Base-by-base conservation (phyloP, 2,888 invertebrate species). In the Notodonta ziczac region DNA sequence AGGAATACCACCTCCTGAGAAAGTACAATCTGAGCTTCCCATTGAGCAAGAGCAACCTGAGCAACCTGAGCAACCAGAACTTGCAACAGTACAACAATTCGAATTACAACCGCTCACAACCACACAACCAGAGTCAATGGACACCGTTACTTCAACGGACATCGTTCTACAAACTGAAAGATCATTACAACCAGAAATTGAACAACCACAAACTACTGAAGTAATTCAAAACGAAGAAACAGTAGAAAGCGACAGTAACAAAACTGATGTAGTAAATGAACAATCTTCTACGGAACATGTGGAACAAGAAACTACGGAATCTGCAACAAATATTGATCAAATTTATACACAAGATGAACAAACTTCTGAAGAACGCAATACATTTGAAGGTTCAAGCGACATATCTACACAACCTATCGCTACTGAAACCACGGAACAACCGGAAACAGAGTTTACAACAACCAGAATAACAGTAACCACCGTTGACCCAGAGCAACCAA, bases 371-470 rank as follows among this genome's bases (percentile, higher is more conserved):
- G 24, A 60, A 60, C n/a, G 14, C 10, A 13, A 9, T 9, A n/a
- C 58, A 40, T 53, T 57, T 10, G 48, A 52, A n/a, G 7, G 50
- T 56, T 16, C 12, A 24, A 32, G 10, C 32, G 52, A 52, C 7
- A 48, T 12, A 24, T 24, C 24, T 48, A 48, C 16, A 16, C 50
- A 16, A 50, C 52, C 39, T 9, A 7, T 12, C 8, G n/a, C 39
- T n/a, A 48, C 50, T 10, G 7, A 32, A 55, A 46, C 58, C 1
- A 60, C 46, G 24, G 53, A 39, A 39, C 9, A 40, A 54, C 40
- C 58, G 55, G 56, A 56, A 16, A 59, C 57, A 6, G 12, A 59
- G 40, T 35, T 53, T 46, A 14, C 59, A 24, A 51, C 42, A 35
- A 61, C 61, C 3, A 16, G 58, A 32, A 10, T 16, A 13, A 52